Percentiles rank a stretch among this genome's conserved stretches.
Evolutionary conservation across 1,140 invertebrate genomes (phyloP).

Genomic region (Aethina tumida): DNA sequence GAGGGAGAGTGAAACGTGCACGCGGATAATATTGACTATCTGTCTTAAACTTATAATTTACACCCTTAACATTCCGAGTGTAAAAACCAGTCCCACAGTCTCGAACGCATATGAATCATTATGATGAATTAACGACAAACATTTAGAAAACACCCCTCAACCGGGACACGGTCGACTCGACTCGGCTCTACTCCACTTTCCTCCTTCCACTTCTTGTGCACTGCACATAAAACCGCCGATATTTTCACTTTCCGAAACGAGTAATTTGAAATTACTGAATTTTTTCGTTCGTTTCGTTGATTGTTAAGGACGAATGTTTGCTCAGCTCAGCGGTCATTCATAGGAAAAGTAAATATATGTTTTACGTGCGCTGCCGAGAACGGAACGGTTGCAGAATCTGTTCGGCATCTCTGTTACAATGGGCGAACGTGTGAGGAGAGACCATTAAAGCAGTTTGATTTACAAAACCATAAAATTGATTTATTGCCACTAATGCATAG

Average conservation of each 20-base stretch:
- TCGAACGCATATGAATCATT: slow-evolving; percentile 39
- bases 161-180: slow-evolving; percentile 15
- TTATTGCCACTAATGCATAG: slow-evolving; percentile 37
- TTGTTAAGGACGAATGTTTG: no score
- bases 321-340: no score
- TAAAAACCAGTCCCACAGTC: slow-evolving; percentile 36
- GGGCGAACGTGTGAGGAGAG: slow-evolving; percentile 20
- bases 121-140: slow-evolving; percentile 39
- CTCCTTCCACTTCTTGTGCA: no score
- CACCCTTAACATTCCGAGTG: slow-evolving; percentile 36
- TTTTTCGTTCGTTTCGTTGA: no score
- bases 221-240: no score
- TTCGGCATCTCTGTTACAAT: no score
- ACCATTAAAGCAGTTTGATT: slow-evolving; percentile 36
- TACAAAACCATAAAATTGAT: slow-evolving; percentile 40
- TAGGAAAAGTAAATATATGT: no score
- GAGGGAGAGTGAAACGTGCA: slow-evolving; percentile 13
- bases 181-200: no score
- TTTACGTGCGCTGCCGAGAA: no score
- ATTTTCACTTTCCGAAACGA: no score
- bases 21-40: slow-evolving; percentile 36
- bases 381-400: no score
- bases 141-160: slow-evolving; percentile 37
- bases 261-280: no score
- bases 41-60: slow-evolving; percentile 39